Conservation (phyloP, 2,797 vertebrate species). For the Benthosema pterotum region DNA sequence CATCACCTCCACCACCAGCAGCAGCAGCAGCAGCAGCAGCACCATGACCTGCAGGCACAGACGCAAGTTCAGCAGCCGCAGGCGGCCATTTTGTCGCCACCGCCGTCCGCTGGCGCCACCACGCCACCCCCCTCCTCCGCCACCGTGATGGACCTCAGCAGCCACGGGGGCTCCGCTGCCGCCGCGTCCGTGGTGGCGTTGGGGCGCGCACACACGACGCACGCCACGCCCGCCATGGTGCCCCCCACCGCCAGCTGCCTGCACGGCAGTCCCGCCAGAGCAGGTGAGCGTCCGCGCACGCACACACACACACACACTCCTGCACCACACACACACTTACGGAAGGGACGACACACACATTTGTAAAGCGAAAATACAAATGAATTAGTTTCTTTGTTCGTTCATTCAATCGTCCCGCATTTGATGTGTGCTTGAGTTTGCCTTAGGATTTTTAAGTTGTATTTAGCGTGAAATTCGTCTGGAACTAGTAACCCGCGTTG, state of each 20-base stretch:
- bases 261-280: conserved; percentile 81
- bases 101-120: conserved; percentile 65
- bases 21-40: conserved; percentile 78
- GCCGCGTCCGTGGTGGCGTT: conserved; percentile 80
- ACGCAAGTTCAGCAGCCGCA: conserved; percentile 72
- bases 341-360: too few relatives aligned
- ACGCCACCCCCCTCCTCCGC: conserved; percentile 74
- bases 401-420: too few relatives aligned
- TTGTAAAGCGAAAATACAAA: too few relatives aligned
- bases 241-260: conserved; percentile 86
- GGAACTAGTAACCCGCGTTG: too few relatives aligned
- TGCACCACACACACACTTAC: neutral
- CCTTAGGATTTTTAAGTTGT: too few relatives aligned
- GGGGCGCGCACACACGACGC: too few relatives aligned
- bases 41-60: conserved; percentile 48
- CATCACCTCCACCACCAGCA: conserved; percentile 81
- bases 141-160: conserved; percentile 89
- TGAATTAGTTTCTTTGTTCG: too few relatives aligned
- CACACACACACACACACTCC: neutral
- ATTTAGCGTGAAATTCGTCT: too few relatives aligned
- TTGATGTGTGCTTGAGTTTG: too few relatives aligned
- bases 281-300: conserved; percentile 75
- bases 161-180: conserved; percentile 57
- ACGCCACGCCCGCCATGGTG: conserved; percentile 60
- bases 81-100: conserved; percentile 56